Percentiles rank a stretch among this genome's conserved stretches.
phyloP scores from a whole-genome alignment of 2,797 vertebrate species.

The Rallus crepitans region DNA sequence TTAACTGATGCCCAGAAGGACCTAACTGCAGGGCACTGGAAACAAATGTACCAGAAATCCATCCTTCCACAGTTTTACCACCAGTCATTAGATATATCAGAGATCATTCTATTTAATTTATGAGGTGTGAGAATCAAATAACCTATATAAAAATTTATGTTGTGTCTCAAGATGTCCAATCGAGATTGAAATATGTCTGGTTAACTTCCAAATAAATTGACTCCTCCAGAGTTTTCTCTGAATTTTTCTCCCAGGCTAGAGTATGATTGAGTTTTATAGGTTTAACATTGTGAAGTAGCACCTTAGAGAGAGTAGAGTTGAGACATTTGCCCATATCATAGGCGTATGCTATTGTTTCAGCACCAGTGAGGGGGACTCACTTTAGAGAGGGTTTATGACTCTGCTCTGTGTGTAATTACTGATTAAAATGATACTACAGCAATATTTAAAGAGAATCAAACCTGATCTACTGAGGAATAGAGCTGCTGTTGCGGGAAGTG shows the following conservation, averaged over 20 bases:
- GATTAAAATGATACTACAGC: conserved; percentile 40
- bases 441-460: conserved; percentile 32
- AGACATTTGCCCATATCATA: conserved; percentile 11
- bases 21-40: conserved; percentile 50
- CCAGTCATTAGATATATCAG: conserved; percentile 65
- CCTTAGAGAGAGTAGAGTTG: conserved; percentile 49
- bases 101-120: conserved; percentile 77
- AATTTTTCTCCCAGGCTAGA: conserved; percentile 70
- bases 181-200: conserved; percentile 78
- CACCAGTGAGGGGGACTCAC: not conserved
- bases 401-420: conserved; percentile 34
- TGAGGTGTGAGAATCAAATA: conserved; percentile 79
- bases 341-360: conserved; percentile 3
- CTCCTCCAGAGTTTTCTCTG: conserved; percentile 68
- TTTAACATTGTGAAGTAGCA: conserved; percentile 72
- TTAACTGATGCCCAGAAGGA: conserved; percentile 42
- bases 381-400: conserved; percentile 41
- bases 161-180: conserved; percentile 79
- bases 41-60: conserved; percentile 62
- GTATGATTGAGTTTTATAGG: conserved; percentile 74
- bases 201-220: conserved; percentile 78
- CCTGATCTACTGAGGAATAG: not conserved
- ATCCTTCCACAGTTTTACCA: conserved; percentile 53
- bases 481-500: not conserved
- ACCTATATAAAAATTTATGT: conserved; percentile 78